Conservation (phyloP, 2,888 invertebrate genomes). For the Nomada fucata region DNA sequence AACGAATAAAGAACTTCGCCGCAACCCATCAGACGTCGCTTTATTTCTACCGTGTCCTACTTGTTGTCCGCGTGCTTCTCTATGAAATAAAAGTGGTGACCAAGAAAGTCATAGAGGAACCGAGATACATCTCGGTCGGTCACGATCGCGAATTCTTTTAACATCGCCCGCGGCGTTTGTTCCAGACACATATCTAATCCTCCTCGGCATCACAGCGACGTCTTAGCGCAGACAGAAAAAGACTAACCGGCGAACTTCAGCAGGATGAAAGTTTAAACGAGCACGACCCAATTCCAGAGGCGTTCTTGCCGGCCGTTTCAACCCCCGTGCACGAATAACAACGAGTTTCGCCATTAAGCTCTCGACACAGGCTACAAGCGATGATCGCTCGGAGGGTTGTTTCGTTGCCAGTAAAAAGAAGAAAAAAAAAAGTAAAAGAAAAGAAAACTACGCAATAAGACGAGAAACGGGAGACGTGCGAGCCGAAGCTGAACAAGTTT, state of each 20-base stretch:
- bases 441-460: conserved; percentile 36
- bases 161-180: conserved; percentile 5
- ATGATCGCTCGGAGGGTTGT: conserved; percentile 57
- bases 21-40: too few species aligned
- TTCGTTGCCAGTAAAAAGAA: conserved; percentile 20
- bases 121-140: too few species aligned
- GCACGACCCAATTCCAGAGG: conserved; percentile 62
- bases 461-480: not conserved
- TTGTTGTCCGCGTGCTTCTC: too few species aligned
- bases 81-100: too few species aligned
- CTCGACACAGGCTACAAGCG: conserved; percentile 56
- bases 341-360: conserved; percentile 62
- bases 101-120: too few species aligned
- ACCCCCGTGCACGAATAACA: conserved; percentile 62
- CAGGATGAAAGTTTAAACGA: conserved; percentile 61
- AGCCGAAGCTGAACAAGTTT: conserved; percentile 5
- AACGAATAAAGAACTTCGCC: too few species aligned
- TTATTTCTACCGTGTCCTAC: too few species aligned
- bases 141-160: not conserved
- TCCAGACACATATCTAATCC: conserved; percentile 34
- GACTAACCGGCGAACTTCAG: conserved; percentile 60
- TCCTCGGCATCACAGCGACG: conserved; percentile 21
- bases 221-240: conserved; percentile 59
- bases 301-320: conserved; percentile 46
- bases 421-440: conserved; percentile 7